Percentiles rank a stretch among this genome's conserved stretches.
Conservation (phyloP, 2,888 invertebrate genomes). For the Drosophila mimica region DNA sequence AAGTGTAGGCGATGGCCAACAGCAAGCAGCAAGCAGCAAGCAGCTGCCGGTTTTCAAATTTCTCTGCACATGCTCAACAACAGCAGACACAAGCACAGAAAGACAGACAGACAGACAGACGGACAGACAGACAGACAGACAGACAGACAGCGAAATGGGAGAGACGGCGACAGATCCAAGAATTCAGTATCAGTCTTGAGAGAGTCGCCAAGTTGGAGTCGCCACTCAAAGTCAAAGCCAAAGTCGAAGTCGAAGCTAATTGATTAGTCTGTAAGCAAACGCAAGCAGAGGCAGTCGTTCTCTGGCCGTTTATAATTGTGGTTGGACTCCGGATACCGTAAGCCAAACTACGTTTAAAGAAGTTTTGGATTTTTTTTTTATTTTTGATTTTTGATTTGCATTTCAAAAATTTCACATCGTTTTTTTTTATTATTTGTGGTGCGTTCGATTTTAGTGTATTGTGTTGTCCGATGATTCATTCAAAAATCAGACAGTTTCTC, state of each 20-base stretch:
- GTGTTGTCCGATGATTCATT: slow-evolving; percentile 58
- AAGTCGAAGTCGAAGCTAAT: slow-evolving; percentile 46
- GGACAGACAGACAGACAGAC: background rate
- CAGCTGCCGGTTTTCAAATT: slow-evolving; percentile 55
- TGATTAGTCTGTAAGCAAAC: slow-evolving; percentile 65
- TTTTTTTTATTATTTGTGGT: slow-evolving; percentile 22
- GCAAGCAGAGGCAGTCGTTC: slow-evolving; percentile 41
- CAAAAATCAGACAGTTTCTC: slow-evolving; percentile 23
- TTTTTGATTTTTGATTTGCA: slow-evolving; percentile 38
- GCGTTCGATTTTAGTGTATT: slow-evolving; percentile 8
- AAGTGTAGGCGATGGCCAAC: slow-evolving; percentile 34
- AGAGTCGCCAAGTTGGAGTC: slow-evolving; percentile 4
- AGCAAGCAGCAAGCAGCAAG: background rate
- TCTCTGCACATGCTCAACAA: slow-evolving; percentile 39
- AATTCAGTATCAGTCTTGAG: background rate
- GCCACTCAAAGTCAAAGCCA: slow-evolving; percentile 19
- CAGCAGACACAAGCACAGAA: background rate
- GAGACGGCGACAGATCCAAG: background rate
- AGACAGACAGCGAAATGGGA: background rate
- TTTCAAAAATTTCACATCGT: slow-evolving; percentile 29
- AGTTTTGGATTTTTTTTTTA: slow-evolving; percentile 36
- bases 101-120: background rate
- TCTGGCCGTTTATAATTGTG: background rate
- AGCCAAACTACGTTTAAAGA: background rate
- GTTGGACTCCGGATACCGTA: slow-evolving; percentile 12